Evolutionary conservation across 2,797 vertebrate species (phyloP).

Genomic region (Crotalus adamanteus): DNA sequence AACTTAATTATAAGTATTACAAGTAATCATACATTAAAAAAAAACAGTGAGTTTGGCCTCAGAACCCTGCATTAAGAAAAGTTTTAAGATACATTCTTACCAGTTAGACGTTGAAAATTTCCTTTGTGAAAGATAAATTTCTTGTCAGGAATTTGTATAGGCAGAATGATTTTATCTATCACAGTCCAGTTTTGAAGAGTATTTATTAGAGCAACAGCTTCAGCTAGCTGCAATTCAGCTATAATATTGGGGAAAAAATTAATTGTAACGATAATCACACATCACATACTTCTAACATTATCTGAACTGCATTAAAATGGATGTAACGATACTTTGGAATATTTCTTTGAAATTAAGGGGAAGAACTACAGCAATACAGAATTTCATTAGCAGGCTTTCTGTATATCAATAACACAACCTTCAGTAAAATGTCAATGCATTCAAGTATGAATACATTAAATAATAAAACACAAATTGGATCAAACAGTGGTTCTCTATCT

Average conservation of each 20-base stretch:
- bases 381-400: not conserved
- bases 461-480: not conserved
- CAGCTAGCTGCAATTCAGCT: conserved; percentile 88
- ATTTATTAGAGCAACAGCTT: conserved; percentile 84
- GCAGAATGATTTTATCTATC: conserved; percentile 80
- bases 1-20: not conserved
- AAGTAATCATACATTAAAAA: not conserved
- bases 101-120: conserved; percentile 84
- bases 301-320: not conserved
- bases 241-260: conserved; percentile 4
- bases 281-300: not conserved
- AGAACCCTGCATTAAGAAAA: not conserved
- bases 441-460: not conserved
- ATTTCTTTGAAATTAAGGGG: not conserved
- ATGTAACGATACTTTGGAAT: not conserved
- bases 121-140: conserved; percentile 88
- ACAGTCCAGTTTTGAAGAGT: conserved; percentile 86
- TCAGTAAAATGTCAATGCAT: not conserved
- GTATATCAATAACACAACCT: not conserved
- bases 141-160: conserved; percentile 83
- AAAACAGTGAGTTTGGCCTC: too few species aligned
- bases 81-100: conserved; percentile 64
- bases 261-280: not conserved
- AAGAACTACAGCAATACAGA: not conserved
- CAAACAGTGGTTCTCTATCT: not conserved